Conservation (phyloP, 2,113 vertebrate species). For the Actenoides lindsayi region DNA sequence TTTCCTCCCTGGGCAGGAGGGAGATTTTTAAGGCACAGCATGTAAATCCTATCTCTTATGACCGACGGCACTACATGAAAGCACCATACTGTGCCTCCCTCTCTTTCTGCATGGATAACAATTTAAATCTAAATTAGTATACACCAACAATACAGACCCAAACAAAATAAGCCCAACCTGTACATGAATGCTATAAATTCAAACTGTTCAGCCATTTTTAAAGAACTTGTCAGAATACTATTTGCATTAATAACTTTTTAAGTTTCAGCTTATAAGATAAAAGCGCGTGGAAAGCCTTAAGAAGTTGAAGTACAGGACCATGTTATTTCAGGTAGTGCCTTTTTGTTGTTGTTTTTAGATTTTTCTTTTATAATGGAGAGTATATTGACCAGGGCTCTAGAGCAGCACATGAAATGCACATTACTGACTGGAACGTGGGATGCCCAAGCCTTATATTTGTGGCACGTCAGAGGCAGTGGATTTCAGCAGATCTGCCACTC, state of each 20-base stretch:
- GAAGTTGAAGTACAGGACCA: background rate
- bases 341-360: background rate
- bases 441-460: background rate
- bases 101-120: constrained; percentile 36
- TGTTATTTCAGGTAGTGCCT: background rate
- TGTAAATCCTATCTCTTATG: background rate
- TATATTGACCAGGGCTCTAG: background rate
- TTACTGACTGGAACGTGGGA: background rate
- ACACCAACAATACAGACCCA: constrained; percentile 24
- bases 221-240: background rate
- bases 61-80: background rate
- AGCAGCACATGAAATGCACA: background rate
- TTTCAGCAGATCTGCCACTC: background rate
- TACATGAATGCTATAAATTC: background rate
- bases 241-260: constrained; percentile 49
- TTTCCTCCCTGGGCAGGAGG: constrained; percentile 34
- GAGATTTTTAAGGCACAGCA: constrained; percentile 36
- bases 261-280: background rate
- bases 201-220: background rate
- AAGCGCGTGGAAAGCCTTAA: background rate
- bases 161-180: background rate
- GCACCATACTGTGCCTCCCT: background rate
- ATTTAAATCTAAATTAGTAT: constrained; percentile 74
- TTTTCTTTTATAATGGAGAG: background rate
- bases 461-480: background rate